Base-by-base conservation (phyloP, 2,113 vertebrate species). In the Australoheros scitulus region DNA sequence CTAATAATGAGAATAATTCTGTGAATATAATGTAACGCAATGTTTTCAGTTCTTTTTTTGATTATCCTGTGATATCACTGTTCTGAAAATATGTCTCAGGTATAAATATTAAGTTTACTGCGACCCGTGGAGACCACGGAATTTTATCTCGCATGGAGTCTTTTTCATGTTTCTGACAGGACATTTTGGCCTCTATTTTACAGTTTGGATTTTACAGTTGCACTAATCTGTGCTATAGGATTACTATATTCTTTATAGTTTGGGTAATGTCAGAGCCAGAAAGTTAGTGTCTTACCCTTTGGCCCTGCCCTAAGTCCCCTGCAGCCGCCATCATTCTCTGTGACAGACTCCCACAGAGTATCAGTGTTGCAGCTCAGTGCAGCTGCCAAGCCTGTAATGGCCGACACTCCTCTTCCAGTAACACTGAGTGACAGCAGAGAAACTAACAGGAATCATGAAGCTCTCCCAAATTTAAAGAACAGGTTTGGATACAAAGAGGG, bases 331-430 rank as follows among this genome's bases (percentile, higher is more conserved):
- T 92, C 83, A 78, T 87, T 89, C 91, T 91, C 78, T 91, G 59
- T 88, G 88, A 93, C 92, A 91, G 90, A 92, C 91, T 89, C 92
- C 89, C 82, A 91, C 87, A 80, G 83, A 93, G 91, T 86, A 89
- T 90, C 84, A 86, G 88, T 65, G 89, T 61, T 87, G 79, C 84
- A 88, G 91, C 76, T 88, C 87, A 79, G 76, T 61, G 89, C 93
- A 92, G 92, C 93, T 94, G 91, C 89, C 91, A 92, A 84, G 91
- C 76, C 88, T 47, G 88, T 92, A 93, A 94, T 91, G 92, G 91
- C 92, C 11, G 87, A 91, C 91, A 90, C 90, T 87, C 87, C 88
- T 92, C 80, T 88, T 84, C 82, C 85, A 90, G 85, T 61, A 88
- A 82, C 57, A 83, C 76, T 50, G 76, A 87, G 78, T 82, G 86